These are phyloP conservation scores for Leptinotarsa texana DNA, from an alignment of 1,140 invertebrate genomes.

Conservation along the genomic window DNA sequence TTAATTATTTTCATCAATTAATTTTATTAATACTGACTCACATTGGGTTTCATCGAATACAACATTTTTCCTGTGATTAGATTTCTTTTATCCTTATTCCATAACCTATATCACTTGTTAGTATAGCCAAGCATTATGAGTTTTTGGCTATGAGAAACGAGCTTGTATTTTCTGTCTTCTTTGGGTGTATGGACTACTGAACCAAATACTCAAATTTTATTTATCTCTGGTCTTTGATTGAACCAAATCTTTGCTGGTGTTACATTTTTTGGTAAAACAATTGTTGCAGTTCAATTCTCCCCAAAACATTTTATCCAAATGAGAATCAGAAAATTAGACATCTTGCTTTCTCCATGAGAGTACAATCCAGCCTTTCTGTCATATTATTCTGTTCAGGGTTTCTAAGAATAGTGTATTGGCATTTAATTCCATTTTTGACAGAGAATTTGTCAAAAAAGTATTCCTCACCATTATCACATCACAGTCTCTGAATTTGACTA, in stretches of 20 bases:
- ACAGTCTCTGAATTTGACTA: slow-evolving; percentile 25
- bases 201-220: slow-evolving; percentile 48
- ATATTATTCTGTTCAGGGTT: slow-evolving; percentile 53
- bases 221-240: slow-evolving; percentile 33
- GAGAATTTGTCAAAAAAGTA: slow-evolving; percentile 36
- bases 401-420: slow-evolving; percentile 41
- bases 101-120: slow-evolving; percentile 36
- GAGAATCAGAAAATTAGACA: slow-evolving; percentile 45
- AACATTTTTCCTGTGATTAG: slow-evolving; percentile 45
- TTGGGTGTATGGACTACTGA: slow-evolving; percentile 41
- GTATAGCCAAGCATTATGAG: slow-evolving; percentile 37
- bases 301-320: slow-evolving; percentile 45
- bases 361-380: slow-evolving; percentile 53
- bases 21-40: too few relatives aligned
- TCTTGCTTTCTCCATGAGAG: slow-evolving; percentile 48
- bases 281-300: slow-evolving; percentile 50
- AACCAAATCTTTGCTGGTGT: slow-evolving; percentile 35
- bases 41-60: slow-evolving; percentile 38
- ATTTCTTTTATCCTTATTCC: slow-evolving; percentile 41
- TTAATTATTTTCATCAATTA: neutral
- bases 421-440: slow-evolving; percentile 34
- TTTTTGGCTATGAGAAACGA: slow-evolving; percentile 35
- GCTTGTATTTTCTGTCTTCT: slow-evolving; percentile 29
- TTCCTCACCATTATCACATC: slow-evolving; percentile 35
- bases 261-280: slow-evolving; percentile 25